A percentile compares a stretch with the other conserved stretches of the same genome.
phyloP scores from a whole-genome alignment of 2,797 vertebrate species.

The Danio jaintianensis region DNA sequence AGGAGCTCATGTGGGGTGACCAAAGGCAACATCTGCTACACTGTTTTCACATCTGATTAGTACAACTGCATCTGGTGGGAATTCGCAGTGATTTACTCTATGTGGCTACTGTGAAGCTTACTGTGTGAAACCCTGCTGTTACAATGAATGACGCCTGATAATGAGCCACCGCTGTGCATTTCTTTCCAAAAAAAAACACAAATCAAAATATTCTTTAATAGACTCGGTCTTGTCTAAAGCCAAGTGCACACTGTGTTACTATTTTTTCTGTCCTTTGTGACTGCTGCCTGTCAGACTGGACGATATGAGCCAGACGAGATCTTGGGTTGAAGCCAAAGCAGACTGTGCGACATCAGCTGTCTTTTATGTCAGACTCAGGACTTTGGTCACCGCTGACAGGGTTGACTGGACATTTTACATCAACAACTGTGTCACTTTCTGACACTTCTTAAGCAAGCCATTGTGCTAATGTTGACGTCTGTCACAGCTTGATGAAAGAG shows the following conservation, averaged over 20 bases:
- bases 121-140: constrained; percentile 37
- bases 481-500: not conserved
- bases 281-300: constrained; percentile 8
- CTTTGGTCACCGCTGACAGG: constrained; percentile 4
- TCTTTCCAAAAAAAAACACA: not conserved
- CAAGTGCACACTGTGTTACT: not conserved
- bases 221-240: constrained; percentile 26
- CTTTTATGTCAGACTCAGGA: constrained; percentile 10
- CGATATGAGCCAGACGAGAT: not conserved
- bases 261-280: not conserved
- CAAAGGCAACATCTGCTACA: constrained; percentile 45
- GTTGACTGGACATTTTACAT: constrained; percentile 9
- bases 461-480: not conserved
- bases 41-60: constrained; percentile 48
- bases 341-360: not conserved
- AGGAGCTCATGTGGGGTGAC: constrained; percentile 32
- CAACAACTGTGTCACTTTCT: not conserved
- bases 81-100: constrained; percentile 36
- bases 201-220: constrained; percentile 5
- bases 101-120: constrained; percentile 33
- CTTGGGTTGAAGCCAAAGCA: constrained; percentile 1
- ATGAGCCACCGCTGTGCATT: constrained; percentile 50
- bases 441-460: constrained; percentile 1
- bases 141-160: constrained; percentile 60
- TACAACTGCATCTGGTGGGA: constrained; percentile 36